Percentiles rank a stretch among this genome's conserved stretches.
phyloP scores from a whole-genome alignment of 2,113 vertebrate species.

The Zosterops japonicus region DNA sequence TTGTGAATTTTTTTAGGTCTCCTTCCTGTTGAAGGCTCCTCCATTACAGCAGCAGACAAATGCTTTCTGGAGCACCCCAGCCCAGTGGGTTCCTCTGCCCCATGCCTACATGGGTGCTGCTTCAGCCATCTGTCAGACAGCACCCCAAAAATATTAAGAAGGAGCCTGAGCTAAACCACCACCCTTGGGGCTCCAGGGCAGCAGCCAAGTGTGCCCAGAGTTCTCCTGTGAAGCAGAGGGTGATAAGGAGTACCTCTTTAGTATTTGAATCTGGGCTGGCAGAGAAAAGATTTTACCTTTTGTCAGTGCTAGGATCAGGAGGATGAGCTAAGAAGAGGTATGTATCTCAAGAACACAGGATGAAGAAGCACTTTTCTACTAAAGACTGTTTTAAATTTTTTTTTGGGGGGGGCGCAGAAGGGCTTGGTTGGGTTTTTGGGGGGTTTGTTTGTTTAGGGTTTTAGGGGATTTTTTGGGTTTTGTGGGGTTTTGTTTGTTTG shows the following conservation, averaged over 20 bases:
- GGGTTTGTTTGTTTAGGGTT: neutral
- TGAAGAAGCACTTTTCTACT: neutral
- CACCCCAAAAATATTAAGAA: neutral
- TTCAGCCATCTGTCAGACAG: neutral
- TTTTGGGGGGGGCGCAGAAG: neutral
- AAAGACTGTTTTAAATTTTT: neutral
- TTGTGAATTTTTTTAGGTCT: neutral
- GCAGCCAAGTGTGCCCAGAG: neutral
- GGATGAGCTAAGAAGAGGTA: neutral
- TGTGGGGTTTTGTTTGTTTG: neutral
- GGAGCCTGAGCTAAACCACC: neutral
- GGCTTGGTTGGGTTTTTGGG: too few relatives aligned
- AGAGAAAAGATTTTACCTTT: neutral
- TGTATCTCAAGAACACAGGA: neutral
- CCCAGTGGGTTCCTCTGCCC: neutral
- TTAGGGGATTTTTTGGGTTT: too few relatives aligned
- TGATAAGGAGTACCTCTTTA: neutral
- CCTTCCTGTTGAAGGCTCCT: neutral
- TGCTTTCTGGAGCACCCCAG: neutral
- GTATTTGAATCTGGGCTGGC: neutral
- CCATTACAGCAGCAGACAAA: neutral
- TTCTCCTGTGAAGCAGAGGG: neutral
- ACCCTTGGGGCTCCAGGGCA: neutral
- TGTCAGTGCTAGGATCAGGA: neutral
- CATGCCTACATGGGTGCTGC: neutral